Base-by-base conservation (phyloP, 2,797 vertebrate species). In the Pseudomugil gertrudae region DNA sequence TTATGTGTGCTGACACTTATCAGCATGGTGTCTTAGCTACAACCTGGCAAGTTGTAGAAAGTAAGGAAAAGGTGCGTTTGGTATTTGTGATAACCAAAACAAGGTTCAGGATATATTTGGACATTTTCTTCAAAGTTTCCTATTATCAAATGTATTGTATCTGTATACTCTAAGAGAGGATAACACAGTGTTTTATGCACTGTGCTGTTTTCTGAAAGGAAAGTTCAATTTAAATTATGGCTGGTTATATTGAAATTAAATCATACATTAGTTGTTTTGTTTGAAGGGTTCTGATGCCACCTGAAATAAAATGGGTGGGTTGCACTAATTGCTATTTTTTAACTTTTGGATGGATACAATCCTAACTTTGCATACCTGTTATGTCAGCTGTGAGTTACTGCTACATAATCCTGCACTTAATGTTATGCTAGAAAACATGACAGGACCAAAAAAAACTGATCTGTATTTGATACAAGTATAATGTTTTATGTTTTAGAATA, bases 171-270 rank as follows among this genome's bases (percentile, higher is more conserved):
- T 55, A 38, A 68, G 52, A 57, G 47, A 57, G 53, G 38, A 47
- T 23, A 62, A 26, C 47, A 51, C 14, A 2, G 32, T 65, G 57
- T 35, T n/a, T n/a, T n/a, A n/a, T 36, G 62, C 57, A 26, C 26
- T 69, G 64, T 36, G 48, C 63, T 74, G 77, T 59, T 73, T 76
- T n/a, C 48, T 72, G 45, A 56, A 79, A 61, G 69, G 81, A 62
- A 59, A 60, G 38, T 52, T 24, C 54, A 19, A 69, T 68, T 61
- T 32, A 55, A 61, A 74, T 76, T 15, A 74, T 47, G 43, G 26
- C 68, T 63, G 66, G 35, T 76, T 65, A 45, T 56, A 55, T 58
- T 53, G 11, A 11, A 70, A 71, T 73, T 23, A 23, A 77, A 73
- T 66, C 54, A 53, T 1, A 13, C 53, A 38, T 50, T 54, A 26